phyloP scores from a whole-genome alignment of 2,797 vertebrate genomes.

The Nannoperca australis region DNA sequence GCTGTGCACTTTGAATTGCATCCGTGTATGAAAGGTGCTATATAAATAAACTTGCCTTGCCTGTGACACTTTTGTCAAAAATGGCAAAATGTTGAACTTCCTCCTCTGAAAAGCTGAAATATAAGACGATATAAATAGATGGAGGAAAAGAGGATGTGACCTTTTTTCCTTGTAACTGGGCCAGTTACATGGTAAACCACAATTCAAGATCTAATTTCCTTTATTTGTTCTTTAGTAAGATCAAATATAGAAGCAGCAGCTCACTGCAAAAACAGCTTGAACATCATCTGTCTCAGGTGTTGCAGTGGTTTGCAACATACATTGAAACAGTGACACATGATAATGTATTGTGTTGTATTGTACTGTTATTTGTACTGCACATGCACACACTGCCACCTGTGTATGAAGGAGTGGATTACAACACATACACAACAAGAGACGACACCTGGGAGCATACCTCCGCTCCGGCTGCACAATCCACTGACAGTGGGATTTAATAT shows the following conservation, averaged over 20 bases:
- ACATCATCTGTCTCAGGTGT: not conserved
- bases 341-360: not conserved
- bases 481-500: too few relatives aligned
- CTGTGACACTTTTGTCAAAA: too few relatives aligned
- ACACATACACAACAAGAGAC: not conserved
- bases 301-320: not conserved
- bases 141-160: not conserved
- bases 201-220: not conserved
- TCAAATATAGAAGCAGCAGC: not conserved
- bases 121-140: not conserved
- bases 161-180: not conserved
- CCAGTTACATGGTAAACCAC: too few relatives aligned
- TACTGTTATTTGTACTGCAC: not conserved
- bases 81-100: too few relatives aligned
- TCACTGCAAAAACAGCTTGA: not conserved
- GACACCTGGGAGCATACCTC: not conserved
- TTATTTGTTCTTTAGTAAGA: not conserved
- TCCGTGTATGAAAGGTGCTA: too few relatives aligned
- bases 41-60: too few relatives aligned
- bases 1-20: too few relatives aligned
- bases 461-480: not conserved
- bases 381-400: not conserved
- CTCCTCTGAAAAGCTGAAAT: not conserved
- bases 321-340: not conserved
- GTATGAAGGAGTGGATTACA: not conserved